Conservation (phyloP, 2,113 vertebrate species). For the Protobothrops flavoviridis region DNA sequence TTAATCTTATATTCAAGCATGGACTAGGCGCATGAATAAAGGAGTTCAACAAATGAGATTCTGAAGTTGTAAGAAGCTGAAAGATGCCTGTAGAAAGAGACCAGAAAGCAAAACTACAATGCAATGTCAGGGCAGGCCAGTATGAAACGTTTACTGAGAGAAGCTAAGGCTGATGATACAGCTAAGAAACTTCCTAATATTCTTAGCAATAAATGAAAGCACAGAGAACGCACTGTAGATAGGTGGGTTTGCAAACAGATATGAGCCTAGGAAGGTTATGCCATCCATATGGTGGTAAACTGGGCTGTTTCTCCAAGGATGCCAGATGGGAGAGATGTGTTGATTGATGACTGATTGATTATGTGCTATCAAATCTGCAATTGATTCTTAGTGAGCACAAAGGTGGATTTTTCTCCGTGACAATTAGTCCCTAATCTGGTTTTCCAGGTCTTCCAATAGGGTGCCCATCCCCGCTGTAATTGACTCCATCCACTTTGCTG, state of each 20-base stretch:
- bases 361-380: too few species aligned
- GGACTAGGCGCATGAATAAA: too few species aligned
- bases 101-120: neutral
- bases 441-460: too few species aligned
- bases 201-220: neutral
- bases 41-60: neutral
- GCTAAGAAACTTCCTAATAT: neutral
- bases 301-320: neutral
- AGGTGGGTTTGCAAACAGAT: too few species aligned
- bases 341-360: too few species aligned
- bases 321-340: neutral
- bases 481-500: too few species aligned
- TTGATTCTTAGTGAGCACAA: too few species aligned
- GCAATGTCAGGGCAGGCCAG: neutral
- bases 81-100: neutral
- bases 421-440: too few species aligned
- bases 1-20: too few species aligned
- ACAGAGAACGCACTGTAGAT: neutral
- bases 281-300: neutral
- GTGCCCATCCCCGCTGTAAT: too few species aligned
- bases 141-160: neutral
- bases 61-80: neutral
- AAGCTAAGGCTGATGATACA: neutral
- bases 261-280: neutral
- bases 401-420: too few species aligned